Evolutionary conservation across 1,140 invertebrate species (phyloP), one percentile per base, ranked within the genome.

Genomic region (Neelides sp.): DNA sequence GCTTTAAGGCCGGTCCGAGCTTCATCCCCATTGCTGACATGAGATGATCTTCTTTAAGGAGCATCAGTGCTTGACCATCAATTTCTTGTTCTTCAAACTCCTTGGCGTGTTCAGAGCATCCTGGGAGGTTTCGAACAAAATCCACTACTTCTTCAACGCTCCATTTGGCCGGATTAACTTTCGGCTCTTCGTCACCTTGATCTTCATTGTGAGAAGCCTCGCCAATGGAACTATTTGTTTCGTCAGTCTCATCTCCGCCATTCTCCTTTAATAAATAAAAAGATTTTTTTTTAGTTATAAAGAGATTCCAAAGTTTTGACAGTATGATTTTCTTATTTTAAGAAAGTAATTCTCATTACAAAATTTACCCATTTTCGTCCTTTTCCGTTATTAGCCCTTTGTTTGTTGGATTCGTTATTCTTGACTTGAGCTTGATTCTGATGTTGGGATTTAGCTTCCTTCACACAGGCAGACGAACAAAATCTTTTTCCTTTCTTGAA

Each of bases 21-120:
- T 94, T 94, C 75, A 96, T 94, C 28, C 80, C 83, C 78, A 97
- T 91, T 3, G 88, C 85, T 24, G 82, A 83, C 73, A 95, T 93
- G 8, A 97, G 69, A 70, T 97, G 90, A 63, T 95, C 89, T 53
- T 90, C 89, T 65, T 91, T 90, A n/a, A 96, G 76, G 37, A 96
- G 70, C 72, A 95, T 77, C 19, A 97, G 67, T 4, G 91, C 91
- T 65, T 95, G 88, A 0, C 91, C 91, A 64, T 96, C 91, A 56
- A 97, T 95, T 69, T 96, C 91, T 65, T 96, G 90, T 44, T 85
- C 79, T 1, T 82, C 77, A 71, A 97, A 97, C 65, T 95, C 91
- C 64, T 95, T 89, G 0, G 89, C 91, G 64, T 95, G 95, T 61
- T 89, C 83, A 1, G 80, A 75, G 66, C 91, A 95, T 0, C 90